These are phyloP conservation scores for Drosophila trichaetosa DNA, from an alignment of 2,888 invertebrate species.

Conservation along the genomic window DNA sequence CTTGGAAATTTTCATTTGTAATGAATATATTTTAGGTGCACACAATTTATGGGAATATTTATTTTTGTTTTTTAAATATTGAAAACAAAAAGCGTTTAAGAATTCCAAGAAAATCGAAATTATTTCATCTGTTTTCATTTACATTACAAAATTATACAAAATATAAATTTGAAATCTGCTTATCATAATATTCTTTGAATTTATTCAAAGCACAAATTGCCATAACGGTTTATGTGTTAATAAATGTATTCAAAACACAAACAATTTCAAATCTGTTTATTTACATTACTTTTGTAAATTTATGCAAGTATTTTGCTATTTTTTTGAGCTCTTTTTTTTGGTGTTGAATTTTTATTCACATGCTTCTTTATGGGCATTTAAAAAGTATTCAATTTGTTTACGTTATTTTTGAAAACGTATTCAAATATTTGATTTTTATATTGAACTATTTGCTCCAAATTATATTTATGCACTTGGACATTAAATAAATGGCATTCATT, in stretches of 20 bases:
- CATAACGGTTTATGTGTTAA: background rate
- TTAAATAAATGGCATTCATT: constrained; percentile 7
- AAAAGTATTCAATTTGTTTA: background rate
- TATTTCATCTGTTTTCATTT: background rate
- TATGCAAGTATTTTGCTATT: background rate
- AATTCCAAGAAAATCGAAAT: background rate
- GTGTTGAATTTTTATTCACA: background rate
- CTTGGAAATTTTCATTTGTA: background rate
- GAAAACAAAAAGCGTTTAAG: background rate
- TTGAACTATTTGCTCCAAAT: background rate
- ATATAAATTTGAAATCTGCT: background rate
- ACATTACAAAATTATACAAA: background rate
- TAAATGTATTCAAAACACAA: background rate
- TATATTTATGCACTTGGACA: background rate
- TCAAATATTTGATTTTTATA: background rate
- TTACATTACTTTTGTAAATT: background rate
- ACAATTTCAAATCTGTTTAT: background rate
- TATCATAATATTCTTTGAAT: background rate
- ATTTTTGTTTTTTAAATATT: background rate
- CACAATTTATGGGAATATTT: background rate
- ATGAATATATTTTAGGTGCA: background rate
- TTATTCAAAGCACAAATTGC: background rate
- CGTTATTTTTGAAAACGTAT: background rate
- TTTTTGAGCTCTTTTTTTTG: background rate
- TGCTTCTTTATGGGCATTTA: background rate